Base-by-base conservation (phyloP, 2,797 vertebrate species). In the Mormyrus hasselquistii region DNA sequence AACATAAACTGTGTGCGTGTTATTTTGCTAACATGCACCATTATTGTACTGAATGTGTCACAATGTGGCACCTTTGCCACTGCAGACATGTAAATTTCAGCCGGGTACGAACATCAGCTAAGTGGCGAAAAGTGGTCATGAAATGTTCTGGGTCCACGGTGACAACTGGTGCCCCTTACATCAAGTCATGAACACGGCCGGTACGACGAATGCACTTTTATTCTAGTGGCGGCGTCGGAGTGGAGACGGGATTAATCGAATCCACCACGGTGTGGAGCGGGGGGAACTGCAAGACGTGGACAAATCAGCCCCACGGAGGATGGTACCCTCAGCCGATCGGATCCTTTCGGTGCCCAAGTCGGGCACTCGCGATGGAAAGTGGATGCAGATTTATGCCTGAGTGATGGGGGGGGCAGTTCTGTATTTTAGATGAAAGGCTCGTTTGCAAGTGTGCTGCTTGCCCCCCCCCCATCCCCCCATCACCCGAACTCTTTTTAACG, bases 401-500 rank as follows among this genome's bases (percentile, higher is more conserved):
- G 94, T 93, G 92, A 94, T 94, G 8, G 59, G 65, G 65, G 73
- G 16, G 14, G 14, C 2, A 47, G 94, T 94, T 94, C 94, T 95
- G 94, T 94, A 95, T 95, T 95, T 96, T 95, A 95, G 95, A 96
- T 95, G 93, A 97, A 95, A 96, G 94, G 94, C 95, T 95, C 95
- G 95, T 95, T 94, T 95, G 95, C 95, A 95, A 95, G 94, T 95
- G 95, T 92, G 93, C 94, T 82, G 93, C 93, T 93, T 91, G 90
- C 55, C 47, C 85, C 25, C 85, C 25, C 59, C 87, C 29, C 3
- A 59, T 59, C 91, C 91, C 90, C 90, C 91, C 92, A 95, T 94
- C 92, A 94, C 94, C 93, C 96, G 95, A 96, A 96, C 96, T 96
- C 96, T 97, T 97, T 97, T 97, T 96, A 95, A 96, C 95, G 94